A percentile compares a stretch with the other conserved stretches of the same genome.
Conservation (phyloP, 1,140 invertebrate species). For the Bemisia tabaci region DNA sequence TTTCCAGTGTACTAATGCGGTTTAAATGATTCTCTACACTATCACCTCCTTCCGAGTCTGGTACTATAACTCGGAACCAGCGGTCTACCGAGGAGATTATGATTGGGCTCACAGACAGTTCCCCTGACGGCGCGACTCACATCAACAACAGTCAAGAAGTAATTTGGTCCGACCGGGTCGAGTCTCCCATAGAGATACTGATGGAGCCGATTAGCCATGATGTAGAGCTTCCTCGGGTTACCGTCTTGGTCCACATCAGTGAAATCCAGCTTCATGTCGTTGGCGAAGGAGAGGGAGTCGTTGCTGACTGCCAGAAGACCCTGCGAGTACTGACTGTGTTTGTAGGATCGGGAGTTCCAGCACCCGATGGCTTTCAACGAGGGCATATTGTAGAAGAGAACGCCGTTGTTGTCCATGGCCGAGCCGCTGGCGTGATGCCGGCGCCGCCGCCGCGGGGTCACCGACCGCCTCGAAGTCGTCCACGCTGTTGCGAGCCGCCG, state of each 20-base stretch:
- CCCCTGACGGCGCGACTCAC: constrained; percentile 42
- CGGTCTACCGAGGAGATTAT: too few species aligned
- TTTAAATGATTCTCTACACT: too few species aligned
- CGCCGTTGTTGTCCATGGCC: constrained; percentile 48
- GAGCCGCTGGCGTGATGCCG: constrained; percentile 57
- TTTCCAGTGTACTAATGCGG: too few species aligned
- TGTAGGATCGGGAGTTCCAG: constrained; percentile 44
- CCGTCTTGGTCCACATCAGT: constrained; percentile 42
- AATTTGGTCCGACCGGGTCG: constrained; percentile 51
- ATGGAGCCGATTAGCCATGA: constrained; percentile 56
- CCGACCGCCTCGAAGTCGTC: constrained; percentile 48
- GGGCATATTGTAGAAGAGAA: constrained; percentile 66
- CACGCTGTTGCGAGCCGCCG: constrained; percentile 32
- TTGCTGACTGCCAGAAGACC: constrained; percentile 43
- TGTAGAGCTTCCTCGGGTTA: constrained; percentile 42
- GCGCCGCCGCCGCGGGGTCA: constrained; percentile 28
- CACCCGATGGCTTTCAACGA: constrained; percentile 56
- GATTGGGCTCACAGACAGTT: constrained; percentile 50
- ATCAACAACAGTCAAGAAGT: constrained; percentile 48
- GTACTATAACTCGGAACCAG: too few species aligned
- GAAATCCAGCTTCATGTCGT: constrained; percentile 45
- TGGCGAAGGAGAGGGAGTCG: constrained; percentile 53
- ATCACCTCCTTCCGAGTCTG: too few species aligned
- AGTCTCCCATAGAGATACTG: constrained; percentile 53
- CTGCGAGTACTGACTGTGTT: constrained; percentile 36